phyloP scores from a whole-genome alignment of 37 sponge, comb jelly and placozoan species.

The Amphimedon queenslandica region DNA sequence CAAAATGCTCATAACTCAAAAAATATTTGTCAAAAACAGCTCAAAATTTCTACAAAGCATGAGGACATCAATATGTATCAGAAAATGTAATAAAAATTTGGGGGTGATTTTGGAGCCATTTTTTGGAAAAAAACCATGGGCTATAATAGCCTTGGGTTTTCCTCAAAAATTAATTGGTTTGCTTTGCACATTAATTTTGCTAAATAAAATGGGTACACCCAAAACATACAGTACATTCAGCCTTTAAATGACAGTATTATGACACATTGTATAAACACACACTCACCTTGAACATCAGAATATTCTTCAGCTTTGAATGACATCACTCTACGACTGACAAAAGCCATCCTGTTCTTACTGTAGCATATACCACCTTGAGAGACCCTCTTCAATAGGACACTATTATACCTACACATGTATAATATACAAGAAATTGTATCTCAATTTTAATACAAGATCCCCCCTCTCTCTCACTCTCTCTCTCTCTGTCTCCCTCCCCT shows the following conservation, averaged over 20 bases:
- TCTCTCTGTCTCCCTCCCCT: too few relatives aligned
- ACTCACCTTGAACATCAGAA: conserved; percentile 72
- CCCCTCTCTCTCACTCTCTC: conserved; percentile 1
- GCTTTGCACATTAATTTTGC: not conserved
- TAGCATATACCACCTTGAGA: conserved; percentile 66
- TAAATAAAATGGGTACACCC: not conserved
- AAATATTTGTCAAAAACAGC: too few relatives aligned
- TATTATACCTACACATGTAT: conserved; percentile 52
- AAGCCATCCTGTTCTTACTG: conserved; percentile 75
- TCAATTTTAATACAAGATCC: too few relatives aligned
- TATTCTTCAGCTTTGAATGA: conserved; percentile 93
- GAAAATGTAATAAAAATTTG: too few relatives aligned
- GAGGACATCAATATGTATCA: too few relatives aligned
- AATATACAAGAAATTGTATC: too few relatives aligned
- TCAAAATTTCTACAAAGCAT: too few relatives aligned
- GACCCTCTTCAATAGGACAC: conserved; percentile 64
- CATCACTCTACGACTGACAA: conserved; percentile 54
- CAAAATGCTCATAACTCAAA: too few relatives aligned
- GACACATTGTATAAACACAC: not conserved
- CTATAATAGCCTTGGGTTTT: too few relatives aligned
- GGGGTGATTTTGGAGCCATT: too few relatives aligned
- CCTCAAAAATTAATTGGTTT: too few relatives aligned
- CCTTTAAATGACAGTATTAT: not conserved
- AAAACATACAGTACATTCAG: not conserved
- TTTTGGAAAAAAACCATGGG: too few relatives aligned